phyloP scores from a whole-genome alignment of 2,113 vertebrate species.

The Cottus gobio region DNA sequence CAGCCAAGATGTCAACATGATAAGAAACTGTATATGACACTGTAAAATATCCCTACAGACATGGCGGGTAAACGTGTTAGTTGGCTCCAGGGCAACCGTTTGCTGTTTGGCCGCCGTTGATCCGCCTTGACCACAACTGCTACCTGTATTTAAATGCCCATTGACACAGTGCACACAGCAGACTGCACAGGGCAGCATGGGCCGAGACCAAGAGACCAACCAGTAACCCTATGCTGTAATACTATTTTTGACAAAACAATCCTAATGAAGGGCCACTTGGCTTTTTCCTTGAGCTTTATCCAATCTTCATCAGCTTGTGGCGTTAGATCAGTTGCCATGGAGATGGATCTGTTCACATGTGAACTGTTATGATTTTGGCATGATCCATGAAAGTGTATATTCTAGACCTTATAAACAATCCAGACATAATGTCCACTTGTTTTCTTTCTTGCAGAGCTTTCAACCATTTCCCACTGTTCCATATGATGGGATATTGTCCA shows the following conservation, averaged over 20 bases:
- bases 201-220: neutral
- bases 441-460: neutral
- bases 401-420: neutral
- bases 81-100: neutral
- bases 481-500: neutral
- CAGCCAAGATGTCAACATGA: neutral
- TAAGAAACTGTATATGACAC: slow-evolving; percentile 5
- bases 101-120: neutral
- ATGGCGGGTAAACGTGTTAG: neutral
- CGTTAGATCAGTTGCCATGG: neutral
- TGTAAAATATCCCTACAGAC: neutral
- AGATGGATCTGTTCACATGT: neutral
- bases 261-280: neutral
- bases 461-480: neutral
- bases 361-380: neutral
- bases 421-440: neutral
- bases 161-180: neutral
- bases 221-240: neutral
- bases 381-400: neutral
- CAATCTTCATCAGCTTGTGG: neutral
- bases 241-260: neutral
- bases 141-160: neutral
- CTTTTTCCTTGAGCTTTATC: neutral
- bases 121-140: neutral
- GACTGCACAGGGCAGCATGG: too few relatives aligned